A percentile compares a stretch with the other conserved stretches of the same genome.
Conservation (phyloP, 2,797 vertebrate genomes). For the Dicrostonyx torquatus region DNA sequence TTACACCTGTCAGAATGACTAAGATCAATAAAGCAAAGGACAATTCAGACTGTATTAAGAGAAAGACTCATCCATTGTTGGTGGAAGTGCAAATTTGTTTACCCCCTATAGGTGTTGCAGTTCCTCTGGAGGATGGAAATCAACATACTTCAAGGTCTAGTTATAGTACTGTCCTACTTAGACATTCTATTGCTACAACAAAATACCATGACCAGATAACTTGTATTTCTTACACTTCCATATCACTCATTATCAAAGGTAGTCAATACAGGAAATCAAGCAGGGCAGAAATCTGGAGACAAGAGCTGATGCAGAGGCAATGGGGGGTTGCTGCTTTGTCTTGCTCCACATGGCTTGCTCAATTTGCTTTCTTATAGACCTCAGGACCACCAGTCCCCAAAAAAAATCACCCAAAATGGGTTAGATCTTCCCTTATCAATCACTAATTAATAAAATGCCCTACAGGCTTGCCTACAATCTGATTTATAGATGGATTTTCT, state of each 20-base stretch:
- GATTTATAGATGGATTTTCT: neutral
- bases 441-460: neutral
- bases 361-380: neutral
- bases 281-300: neutral
- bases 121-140: neutral
- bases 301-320: neutral
- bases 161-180: neutral
- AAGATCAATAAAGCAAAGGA: neutral
- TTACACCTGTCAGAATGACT: neutral
- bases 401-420: neutral
- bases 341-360: neutral
- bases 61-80: neutral
- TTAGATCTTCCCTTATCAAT: neutral
- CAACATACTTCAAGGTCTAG: neutral
- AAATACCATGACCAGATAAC: neutral
- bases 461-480: neutral
- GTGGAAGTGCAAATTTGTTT: neutral
- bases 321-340: neutral
- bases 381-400: neutral
- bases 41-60: neutral
- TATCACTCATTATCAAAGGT: neutral
- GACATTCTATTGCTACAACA: neutral
- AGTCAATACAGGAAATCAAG: neutral
- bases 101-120: neutral
- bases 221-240: neutral